Conservation (phyloP, 2,888 invertebrate genomes). For the Drosophila neotestacea region DNA sequence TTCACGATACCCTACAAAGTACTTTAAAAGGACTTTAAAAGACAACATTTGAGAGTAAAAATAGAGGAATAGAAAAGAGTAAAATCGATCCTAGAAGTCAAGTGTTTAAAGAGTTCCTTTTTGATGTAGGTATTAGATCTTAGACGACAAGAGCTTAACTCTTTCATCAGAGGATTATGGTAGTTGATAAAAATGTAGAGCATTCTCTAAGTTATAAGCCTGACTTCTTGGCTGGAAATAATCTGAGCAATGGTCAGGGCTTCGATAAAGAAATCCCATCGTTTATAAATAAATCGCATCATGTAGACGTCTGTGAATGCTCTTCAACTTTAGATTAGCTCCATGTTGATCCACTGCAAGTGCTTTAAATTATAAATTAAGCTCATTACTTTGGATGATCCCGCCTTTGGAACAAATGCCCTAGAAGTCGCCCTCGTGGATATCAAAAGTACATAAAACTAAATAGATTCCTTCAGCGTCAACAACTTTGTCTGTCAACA, state of each 20-base stretch:
- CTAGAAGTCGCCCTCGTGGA: constrained; percentile 25
- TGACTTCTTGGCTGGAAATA: constrained; percentile 1
- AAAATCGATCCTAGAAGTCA: no score
- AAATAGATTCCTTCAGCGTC: constrained; percentile 80
- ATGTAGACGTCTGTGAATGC: constrained; percentile 20
- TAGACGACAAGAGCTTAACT: neutral
- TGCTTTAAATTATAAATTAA: constrained; percentile 65
- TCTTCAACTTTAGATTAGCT: constrained; percentile 19
- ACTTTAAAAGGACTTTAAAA: neutral
- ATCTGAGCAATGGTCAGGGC: constrained; percentile 57
- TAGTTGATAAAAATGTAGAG: neutral
- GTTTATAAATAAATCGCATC: constrained; percentile 62
- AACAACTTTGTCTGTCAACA: constrained; percentile 84
- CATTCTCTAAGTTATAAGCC: neutral
- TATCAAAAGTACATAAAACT: constrained; percentile 76
- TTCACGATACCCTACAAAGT: neutral
- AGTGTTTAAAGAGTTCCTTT: no score
- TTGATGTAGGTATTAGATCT: neutral
- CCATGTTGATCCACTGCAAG: constrained; percentile 21
- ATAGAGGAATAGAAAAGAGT: neutral
- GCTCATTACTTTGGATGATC: constrained; percentile 58
- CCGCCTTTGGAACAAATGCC: constrained; percentile 24
- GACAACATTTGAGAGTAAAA: neutral
- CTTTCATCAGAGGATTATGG: no score
- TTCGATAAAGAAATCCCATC: constrained; percentile 77